Evolutionary conservation across 2,797 vertebrate genomes (phyloP), one percentile per base, ranked within the genome.

Genomic region (Knipowitschia caucasica): DNA sequence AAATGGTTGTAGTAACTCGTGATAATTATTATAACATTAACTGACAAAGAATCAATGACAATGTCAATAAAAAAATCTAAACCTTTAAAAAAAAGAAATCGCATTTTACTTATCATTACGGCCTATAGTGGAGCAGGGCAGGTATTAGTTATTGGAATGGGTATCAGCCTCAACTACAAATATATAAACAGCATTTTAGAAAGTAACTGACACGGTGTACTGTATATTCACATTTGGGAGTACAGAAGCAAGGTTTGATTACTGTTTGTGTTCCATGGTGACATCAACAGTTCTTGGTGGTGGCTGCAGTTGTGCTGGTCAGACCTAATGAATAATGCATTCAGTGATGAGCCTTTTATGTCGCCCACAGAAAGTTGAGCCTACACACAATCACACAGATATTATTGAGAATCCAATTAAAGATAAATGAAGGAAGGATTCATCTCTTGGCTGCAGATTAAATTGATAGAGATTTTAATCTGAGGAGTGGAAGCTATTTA

Each of bases 351-450:
- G 64, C 71, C 56, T 62, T 75, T 69, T 58, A 81, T 77, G 80
- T 78, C 67, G 73, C 75, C 71, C 47, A 26, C 71, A 56, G 58
- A 80, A 85, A 73, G 75, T 80, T 72, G 53, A 72, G 68, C 34
- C 63, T 73, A 64, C 68, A 62, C 58, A 74, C 62, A 69, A 82
- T 70, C 70, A 71, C 69, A 53, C 62, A 62, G 80, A 82, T 78
- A 63, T 73, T n/a, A 78, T 78, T 78, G 64, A 56, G 77, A 81
- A 80, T 82, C 67, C 71, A 83, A 73, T 88, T 77, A 83, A 84
- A 84, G 75, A 82, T 86, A 73, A 84, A 88, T 72, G 68, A 82
- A 65, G 52, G 49, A 33, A 44, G 38, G 63, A 75, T 71, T 80
- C 67, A 59, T 69, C 53, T 72, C 59, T 67, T 71, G 75, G 68